Evolutionary conservation across 2,888 invertebrate genomes (phyloP).

Genomic region (Aphidius colemani): DNA sequence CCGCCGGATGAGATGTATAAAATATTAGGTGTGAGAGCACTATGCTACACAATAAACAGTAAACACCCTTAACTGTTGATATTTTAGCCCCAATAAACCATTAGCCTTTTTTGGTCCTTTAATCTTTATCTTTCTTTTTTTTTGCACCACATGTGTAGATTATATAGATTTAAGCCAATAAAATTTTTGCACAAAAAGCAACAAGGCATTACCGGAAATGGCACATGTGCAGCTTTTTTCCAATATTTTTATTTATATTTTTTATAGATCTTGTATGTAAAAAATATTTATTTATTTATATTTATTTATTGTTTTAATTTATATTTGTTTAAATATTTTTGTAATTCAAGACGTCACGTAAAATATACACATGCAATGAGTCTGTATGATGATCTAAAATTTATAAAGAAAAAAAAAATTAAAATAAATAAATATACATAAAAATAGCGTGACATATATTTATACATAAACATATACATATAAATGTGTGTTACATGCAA

Average conservation of each 20-base stretch:
- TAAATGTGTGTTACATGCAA: conserved; percentile 18
- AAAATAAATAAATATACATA: not conserved
- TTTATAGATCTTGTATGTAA: not conserved
- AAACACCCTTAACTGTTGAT: not conserved
- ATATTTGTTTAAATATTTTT: not conserved
- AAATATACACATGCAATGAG: conserved; percentile 5
- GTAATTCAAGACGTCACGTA: not conserved
- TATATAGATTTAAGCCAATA: too few species aligned
- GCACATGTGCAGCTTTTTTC: not conserved
- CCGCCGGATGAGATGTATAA: too few species aligned
- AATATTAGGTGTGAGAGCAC: too few species aligned
- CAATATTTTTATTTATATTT: not conserved
- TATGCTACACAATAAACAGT: too few species aligned
- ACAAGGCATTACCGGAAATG: conserved; percentile 9
- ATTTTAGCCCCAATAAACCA: not conserved
- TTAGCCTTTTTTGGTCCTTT: not conserved
- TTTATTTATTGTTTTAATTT: not conserved
- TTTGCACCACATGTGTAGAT: not conserved
- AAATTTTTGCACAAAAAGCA: conserved; percentile 12
- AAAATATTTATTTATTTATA: not conserved
- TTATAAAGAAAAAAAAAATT: conserved; percentile 13
- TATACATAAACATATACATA: too few species aligned
- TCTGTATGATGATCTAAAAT: conserved; percentile 13
- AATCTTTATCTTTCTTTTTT: not conserved
- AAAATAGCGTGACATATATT: conserved; percentile 25